phyloP scores from a whole-genome alignment of 2,113 vertebrate species.

The Vireo altiloquus region DNA sequence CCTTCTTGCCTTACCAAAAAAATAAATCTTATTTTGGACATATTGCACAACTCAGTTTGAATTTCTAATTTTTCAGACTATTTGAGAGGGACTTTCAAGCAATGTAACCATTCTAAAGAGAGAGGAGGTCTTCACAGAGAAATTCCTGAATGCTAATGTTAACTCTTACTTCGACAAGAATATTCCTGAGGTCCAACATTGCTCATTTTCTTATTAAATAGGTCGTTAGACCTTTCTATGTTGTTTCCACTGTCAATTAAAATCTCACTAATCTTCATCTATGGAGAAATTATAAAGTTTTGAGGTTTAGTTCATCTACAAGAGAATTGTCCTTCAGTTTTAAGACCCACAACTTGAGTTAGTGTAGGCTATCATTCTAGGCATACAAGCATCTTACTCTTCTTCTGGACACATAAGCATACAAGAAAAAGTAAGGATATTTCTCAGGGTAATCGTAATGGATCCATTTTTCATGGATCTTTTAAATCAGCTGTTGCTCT shows the following conservation, averaged over 20 bases:
- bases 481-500: background rate
- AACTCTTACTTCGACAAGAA: background rate
- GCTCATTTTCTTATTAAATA: background rate
- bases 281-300: background rate
- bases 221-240: background rate
- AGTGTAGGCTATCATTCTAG: background rate
- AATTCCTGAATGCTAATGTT: background rate
- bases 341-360: background rate
- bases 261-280: background rate
- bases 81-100: background rate
- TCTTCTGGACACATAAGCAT: background rate
- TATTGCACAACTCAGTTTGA: background rate
- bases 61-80: background rate
- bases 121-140: background rate
- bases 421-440: background rate
- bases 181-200: background rate
- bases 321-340: background rate
- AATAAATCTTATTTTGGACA: background rate
- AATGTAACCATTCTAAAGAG: background rate
- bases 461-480: background rate
- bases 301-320: background rate
- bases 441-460: background rate
- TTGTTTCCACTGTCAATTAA: background rate
- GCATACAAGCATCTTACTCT: accelerated
- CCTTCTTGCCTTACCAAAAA: background rate